These are phyloP conservation scores for Drosophila diplacantha DNA, from an alignment of 2,888 invertebrate genomes.

Conservation along the genomic window DNA sequence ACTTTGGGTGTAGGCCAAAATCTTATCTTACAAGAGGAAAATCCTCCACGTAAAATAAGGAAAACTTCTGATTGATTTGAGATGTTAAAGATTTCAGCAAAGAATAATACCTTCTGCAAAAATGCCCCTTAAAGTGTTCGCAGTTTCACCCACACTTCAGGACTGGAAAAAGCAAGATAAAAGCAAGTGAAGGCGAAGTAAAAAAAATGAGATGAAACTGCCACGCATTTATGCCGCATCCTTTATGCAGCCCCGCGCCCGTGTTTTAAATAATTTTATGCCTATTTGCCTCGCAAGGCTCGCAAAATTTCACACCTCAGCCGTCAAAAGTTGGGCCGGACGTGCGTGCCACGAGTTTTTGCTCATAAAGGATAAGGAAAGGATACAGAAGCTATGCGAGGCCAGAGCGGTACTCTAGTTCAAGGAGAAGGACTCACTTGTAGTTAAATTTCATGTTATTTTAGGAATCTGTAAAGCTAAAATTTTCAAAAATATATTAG, in stretches of 20 bases:
- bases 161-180: not conserved
- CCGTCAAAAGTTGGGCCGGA: constrained; percentile 54
- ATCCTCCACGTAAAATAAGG: not conserved
- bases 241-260: constrained; percentile 7
- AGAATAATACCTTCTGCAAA: too few species aligned
- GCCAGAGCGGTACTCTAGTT: not conserved
- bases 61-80: too few species aligned
- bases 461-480: not conserved
- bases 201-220: not conserved
- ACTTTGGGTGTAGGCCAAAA: constrained; percentile 9
- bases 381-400: constrained; percentile 26
- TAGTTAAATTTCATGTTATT: not conserved
- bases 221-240: constrained; percentile 20
- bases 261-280: constrained; percentile 58
- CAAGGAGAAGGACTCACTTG: not conserved
- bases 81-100: too few species aligned
- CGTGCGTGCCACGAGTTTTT: constrained; percentile 51
- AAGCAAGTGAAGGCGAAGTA: not conserved
- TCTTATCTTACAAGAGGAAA: not conserved
- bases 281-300: constrained; percentile 53
- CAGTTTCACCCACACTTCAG: not conserved
- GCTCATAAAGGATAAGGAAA: constrained; percentile 38
- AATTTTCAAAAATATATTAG: not conserved
- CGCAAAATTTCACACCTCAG: constrained; percentile 60
- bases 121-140: not conserved